These are phyloP conservation scores for Syrista parreyssii DNA, from an alignment of 2,888 invertebrate species.

Conservation along the genomic window DNA sequence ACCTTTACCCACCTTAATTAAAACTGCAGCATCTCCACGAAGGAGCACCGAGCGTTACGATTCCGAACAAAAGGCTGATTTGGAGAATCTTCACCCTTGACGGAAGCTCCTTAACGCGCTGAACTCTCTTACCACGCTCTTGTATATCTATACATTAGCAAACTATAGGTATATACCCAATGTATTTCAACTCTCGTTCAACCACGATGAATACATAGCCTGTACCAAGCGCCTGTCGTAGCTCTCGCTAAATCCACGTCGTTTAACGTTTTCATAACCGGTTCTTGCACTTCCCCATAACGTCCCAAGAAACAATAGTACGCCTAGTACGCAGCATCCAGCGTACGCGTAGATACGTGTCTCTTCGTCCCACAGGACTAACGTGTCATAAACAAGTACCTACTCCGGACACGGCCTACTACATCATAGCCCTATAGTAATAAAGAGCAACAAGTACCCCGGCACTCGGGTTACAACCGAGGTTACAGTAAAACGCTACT, in stretches of 20 bases:
- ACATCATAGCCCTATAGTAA: neutral
- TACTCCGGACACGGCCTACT: neutral
- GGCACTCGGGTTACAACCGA: neutral
- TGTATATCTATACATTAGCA: neutral
- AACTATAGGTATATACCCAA: neutral
- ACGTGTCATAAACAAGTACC: neutral
- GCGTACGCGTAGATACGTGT: neutral
- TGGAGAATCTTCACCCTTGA: neutral
- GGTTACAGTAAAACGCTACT: neutral
- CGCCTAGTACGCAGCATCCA: neutral
- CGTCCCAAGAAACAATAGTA: neutral
- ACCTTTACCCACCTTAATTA: neutral
- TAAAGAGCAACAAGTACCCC: neutral
- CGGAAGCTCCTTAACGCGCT: neutral
- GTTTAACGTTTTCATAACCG: neutral
- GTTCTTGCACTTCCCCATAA: neutral
- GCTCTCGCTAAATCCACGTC: neutral
- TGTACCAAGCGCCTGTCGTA: neutral
- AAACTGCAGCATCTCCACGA: neutral
- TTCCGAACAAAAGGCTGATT: neutral
- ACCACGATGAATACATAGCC: neutral
- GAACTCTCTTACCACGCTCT: neutral
- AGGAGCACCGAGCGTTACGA: neutral
- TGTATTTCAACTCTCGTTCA: neutral
- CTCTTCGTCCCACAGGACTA: neutral